phyloP scores from a whole-genome alignment of 2,888 invertebrate species.

The Automeris io region DNA sequence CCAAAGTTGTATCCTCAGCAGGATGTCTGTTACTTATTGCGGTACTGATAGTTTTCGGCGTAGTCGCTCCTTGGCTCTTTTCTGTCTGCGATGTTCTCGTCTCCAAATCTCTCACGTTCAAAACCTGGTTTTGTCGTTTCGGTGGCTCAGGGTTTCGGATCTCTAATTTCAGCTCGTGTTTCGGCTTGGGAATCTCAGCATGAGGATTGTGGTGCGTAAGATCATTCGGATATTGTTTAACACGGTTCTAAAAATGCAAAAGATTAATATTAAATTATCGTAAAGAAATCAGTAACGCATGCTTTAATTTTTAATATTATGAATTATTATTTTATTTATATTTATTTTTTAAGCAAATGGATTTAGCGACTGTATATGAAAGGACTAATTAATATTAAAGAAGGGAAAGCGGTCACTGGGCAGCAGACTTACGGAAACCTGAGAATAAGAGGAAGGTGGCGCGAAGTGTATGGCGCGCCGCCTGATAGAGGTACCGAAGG shows the following conservation, averaged over 20 bases:
- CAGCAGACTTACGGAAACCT: too few species aligned
- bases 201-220: conserved; percentile 69
- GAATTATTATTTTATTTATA: too few species aligned
- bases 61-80: conserved; percentile 76
- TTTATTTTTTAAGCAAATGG: too few species aligned
- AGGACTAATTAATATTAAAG: too few species aligned
- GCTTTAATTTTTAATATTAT: too few species aligned
- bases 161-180: conserved; percentile 58
- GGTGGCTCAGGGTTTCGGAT: conserved; percentile 61
- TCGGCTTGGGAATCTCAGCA: conserved; percentile 61
- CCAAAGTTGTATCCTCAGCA: conserved; percentile 85
- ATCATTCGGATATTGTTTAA: conserved; percentile 61
- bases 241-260: conserved; percentile 49
- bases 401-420: too few species aligned
- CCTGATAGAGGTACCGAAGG: too few species aligned
- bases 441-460: too few species aligned
- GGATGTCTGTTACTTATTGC: conserved; percentile 83
- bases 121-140: conserved; percentile 48
- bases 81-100: conserved; percentile 59
- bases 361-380: too few species aligned
- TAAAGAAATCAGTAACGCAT: too few species aligned
- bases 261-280: not conserved
- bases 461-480: too few species aligned
- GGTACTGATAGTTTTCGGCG: conserved; percentile 82
- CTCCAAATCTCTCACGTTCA: conserved; percentile 57